Evolutionary conservation across 2,797 vertebrate genomes (phyloP), one percentile per base, ranked within the genome.

Genomic region (Harpagifer antarcticus): DNA sequence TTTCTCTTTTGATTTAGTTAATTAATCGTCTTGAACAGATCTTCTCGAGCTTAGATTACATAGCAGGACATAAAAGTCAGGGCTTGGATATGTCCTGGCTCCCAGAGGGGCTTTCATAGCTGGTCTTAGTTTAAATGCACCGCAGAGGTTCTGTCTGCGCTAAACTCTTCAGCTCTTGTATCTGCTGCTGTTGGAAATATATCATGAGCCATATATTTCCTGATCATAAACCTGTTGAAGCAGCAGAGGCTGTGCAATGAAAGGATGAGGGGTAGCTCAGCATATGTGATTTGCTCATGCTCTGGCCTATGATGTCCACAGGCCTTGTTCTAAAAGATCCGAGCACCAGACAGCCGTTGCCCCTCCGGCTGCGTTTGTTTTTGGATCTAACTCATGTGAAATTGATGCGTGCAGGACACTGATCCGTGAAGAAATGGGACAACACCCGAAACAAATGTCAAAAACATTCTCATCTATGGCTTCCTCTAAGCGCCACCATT

Each of bases 1-100:
- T 63, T 91, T 81, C 70, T 69, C 59, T 85, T 85, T 93, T 93
- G 91, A 95, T 94, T 94, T 93, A 94, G 90, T 86, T 81, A 66
- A 87, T 90, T 92, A 94, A 94, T 93, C 91, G 82, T 88, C 82
- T 59, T 43, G 52, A 66, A 66, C 56, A 79, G 60, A 86, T 78
- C 76, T 68, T 42, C 78, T 86, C 54, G 82, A 81, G 83, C 72
- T 85, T 68, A 78, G 70, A 81, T 87, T 85, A 85, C 81, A 80
- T 81, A 70, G 76, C 64, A 83, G 50, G 68, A 84, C 66, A 86
- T 90, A 78, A 85, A 91, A 78, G 59, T 76, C 54, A 8, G 19
- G 33, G 23, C 54, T 45, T 42, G 23, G 61, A 83, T 78, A 59
- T 45, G 66, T 60, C 31, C 37, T 50, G 50, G 33, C 58, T 81